These are phyloP conservation scores for Colinus virginianus DNA, from an alignment of 2,113 vertebrate species.

Conservation along the genomic window DNA sequence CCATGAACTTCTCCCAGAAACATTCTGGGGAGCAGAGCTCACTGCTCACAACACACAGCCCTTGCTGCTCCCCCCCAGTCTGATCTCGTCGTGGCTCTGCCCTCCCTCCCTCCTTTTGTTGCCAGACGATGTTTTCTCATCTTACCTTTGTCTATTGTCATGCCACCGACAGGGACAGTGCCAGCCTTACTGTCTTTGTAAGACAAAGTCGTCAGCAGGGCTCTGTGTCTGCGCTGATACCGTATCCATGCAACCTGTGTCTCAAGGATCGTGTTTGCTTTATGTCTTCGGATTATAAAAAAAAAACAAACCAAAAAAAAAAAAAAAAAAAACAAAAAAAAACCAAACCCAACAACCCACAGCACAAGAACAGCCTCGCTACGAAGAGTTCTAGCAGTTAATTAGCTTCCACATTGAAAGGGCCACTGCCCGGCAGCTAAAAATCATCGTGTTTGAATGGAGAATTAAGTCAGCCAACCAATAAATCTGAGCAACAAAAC, in stretches of 20 bases:
- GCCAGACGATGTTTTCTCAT: conserved; percentile 5
- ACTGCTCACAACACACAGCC: not conserved
- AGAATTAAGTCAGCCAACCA: conserved; percentile 63
- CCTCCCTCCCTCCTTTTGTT: not conserved
- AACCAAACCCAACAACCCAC: not conserved
- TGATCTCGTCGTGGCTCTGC: too few relatives aligned
- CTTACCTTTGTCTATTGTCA: not conserved
- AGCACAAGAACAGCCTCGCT: not conserved
- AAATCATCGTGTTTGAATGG: conserved; percentile 57
- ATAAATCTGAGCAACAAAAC: conserved; percentile 66
- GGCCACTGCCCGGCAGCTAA: conserved; percentile 61
- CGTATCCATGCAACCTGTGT: not conserved
- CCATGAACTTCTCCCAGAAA: not conserved
- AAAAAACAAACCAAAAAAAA: not conserved
- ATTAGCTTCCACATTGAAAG: conserved; percentile 62
- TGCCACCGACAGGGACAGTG: rapidly evolving
- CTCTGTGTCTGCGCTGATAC: not conserved
- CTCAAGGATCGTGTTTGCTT: not conserved
- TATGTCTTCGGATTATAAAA: not conserved
- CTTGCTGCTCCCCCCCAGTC: too few relatives aligned
- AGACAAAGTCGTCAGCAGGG: not conserved
- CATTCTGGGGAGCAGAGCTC: not conserved
- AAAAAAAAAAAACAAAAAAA: not conserved
- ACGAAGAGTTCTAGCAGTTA: conserved; percentile 48
- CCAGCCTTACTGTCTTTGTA: not conserved